phyloP scores from a whole-genome alignment of 1,140 invertebrate species.

The Microplitis demolitor region DNA sequence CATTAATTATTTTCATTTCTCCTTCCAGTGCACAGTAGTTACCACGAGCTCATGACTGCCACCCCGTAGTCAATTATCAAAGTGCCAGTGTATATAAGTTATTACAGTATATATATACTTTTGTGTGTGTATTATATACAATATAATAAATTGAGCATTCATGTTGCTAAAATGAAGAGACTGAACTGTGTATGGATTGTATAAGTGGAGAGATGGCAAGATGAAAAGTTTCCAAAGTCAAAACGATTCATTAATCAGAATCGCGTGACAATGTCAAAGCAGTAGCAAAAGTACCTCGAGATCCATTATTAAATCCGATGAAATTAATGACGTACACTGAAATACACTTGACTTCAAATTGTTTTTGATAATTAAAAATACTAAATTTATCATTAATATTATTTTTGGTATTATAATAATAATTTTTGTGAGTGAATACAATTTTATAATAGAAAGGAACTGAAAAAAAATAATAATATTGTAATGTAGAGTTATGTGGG shows the following conservation, averaged over 20 bases:
- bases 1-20: too few species aligned
- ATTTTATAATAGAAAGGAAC: too few species aligned
- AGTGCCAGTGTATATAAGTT: too few species aligned
- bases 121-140: neutral
- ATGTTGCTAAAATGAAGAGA: neutral
- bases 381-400: too few species aligned
- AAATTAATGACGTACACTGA: slow-evolving; percentile 63
- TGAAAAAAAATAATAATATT: too few species aligned
- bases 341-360: slow-evolving; percentile 53
- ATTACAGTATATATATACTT: neutral
- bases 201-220: neutral
- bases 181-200: neutral
- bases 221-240: neutral
- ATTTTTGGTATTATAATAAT: too few species aligned
- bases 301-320: slow-evolving; percentile 60
- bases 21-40: too few species aligned
- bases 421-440: too few species aligned
- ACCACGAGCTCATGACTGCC: too few species aligned
- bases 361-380: too few species aligned
- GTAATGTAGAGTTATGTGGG: too few species aligned
- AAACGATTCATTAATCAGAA: slow-evolving; percentile 35
- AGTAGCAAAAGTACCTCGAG: slow-evolving; percentile 26
- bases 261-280: slow-evolving; percentile 42
- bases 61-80: too few species aligned
- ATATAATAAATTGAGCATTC: neutral